Conservation (phyloP, 2,113 vertebrate species). For the Heterotilapia buettikoferi region DNA sequence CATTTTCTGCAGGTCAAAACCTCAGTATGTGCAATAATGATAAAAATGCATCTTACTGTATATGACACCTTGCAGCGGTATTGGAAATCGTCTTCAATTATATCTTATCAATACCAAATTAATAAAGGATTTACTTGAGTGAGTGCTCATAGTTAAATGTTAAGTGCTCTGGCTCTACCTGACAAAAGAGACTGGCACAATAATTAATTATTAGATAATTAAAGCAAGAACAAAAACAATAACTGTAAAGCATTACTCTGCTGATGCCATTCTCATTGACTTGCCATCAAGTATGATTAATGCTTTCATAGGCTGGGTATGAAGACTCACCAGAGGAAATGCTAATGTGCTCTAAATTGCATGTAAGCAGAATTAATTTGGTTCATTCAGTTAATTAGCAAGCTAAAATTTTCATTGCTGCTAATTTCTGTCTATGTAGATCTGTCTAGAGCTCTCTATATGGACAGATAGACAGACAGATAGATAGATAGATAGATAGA, state of each 20-base stretch:
- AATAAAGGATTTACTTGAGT: neutral
- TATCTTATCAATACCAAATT: neutral
- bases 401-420: neutral
- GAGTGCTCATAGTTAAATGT: neutral
- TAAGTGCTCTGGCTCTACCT: neutral
- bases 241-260: neutral
- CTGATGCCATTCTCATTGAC: neutral
- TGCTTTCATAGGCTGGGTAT: neutral
- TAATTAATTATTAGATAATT: conserved; percentile 16
- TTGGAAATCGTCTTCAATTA: neutral
- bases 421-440: neutral
- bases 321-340: neutral
- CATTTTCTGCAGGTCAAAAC: neutral
- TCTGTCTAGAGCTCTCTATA: neutral
- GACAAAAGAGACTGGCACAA: neutral
- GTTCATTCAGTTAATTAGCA: neutral
- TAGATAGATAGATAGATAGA: neutral
- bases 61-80: neutral
- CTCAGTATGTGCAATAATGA: neutral
- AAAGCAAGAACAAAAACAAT: conserved; percentile 10
- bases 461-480: neutral
- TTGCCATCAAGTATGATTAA: neutral
- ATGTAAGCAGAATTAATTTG: neutral
- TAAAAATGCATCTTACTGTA: neutral
- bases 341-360: neutral